phyloP scores from a whole-genome alignment of 2,888 invertebrate genomes.

The Epiperipatus broadwayi region DNA sequence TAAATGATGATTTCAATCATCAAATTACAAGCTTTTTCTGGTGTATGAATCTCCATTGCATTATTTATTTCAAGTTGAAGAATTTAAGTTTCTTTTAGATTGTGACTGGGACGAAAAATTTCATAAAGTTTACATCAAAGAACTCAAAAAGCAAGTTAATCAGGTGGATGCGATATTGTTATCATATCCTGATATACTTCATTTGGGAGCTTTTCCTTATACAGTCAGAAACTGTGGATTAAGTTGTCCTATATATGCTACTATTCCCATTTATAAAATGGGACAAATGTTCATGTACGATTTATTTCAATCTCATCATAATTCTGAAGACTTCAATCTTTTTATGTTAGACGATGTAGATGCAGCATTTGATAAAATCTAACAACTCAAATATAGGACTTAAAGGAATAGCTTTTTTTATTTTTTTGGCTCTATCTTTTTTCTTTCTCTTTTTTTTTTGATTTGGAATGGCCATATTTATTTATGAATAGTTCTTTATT shows the following conservation, averaged over 20 bases:
- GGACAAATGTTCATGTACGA: constrained; percentile 99
- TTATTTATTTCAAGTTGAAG: constrained; percentile 90
- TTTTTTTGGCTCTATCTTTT: too few relatives aligned
- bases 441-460: too few relatives aligned
- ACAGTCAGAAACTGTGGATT: constrained; percentile 83
- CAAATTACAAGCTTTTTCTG: constrained; percentile 83
- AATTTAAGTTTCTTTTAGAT: constrained; percentile 81
- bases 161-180: constrained; percentile 86
- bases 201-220: constrained; percentile 88
- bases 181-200: constrained; percentile 79
- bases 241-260: constrained; percentile 89
- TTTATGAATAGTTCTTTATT: too few relatives aligned
- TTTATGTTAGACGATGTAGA: constrained; percentile 95
- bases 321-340: constrained; percentile 77
- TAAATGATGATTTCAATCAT: constrained; percentile 93
- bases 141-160: constrained; percentile 71
- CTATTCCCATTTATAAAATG: constrained; percentile 97
- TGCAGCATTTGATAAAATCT: constrained; percentile 85
- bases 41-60: constrained; percentile 93
- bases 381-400: constrained; percentile 91
- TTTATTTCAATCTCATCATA: constrained; percentile 54
- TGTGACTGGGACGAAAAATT: constrained; percentile 98
- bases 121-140: constrained; percentile 67
- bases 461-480: too few relatives aligned
- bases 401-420: too few relatives aligned